Percentiles rank a stretch among this genome's conserved stretches.
These are phyloP conservation scores for Buathra laborator DNA, from an alignment of 2,888 invertebrate species.

Conservation along the genomic window DNA sequence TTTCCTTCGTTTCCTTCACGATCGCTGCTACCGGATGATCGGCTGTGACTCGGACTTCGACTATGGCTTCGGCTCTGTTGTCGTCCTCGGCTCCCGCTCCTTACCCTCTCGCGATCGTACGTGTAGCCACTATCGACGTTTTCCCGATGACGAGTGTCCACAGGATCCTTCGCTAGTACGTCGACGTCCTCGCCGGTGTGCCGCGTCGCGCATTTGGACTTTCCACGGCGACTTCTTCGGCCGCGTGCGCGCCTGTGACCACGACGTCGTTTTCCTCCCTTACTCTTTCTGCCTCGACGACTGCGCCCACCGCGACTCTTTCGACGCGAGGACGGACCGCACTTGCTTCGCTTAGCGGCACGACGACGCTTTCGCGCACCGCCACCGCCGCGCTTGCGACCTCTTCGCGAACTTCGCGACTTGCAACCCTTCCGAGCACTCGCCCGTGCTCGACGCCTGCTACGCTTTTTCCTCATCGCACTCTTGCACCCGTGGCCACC, in stretches of 20 bases:
- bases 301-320: constrained; percentile 48
- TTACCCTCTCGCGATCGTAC: constrained; percentile 65
- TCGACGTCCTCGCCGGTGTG: constrained; percentile 63
- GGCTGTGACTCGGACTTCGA: constrained; percentile 73
- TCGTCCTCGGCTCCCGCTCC: constrained; percentile 69
- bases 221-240: constrained; percentile 57
- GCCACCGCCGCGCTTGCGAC: constrained; percentile 41
- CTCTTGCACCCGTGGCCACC: constrained; percentile 59
- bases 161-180: constrained; percentile 65
- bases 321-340: constrained; percentile 27
- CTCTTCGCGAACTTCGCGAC: constrained; percentile 28
- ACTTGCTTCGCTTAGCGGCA: constrained; percentile 40
- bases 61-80: constrained; percentile 73
- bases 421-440: constrained; percentile 31
- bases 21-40: constrained; percentile 76
- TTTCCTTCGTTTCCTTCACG: constrained; percentile 70
- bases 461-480: constrained; percentile 30
- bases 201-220: constrained; percentile 57
- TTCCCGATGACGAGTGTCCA: constrained; percentile 58
- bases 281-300: constrained; percentile 44
- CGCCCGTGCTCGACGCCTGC: constrained; percentile 49
- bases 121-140: constrained; percentile 59
- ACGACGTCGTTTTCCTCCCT: constrained; percentile 41
- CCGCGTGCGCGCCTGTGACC: constrained; percentile 50
- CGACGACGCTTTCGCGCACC: constrained; percentile 45